Conservation (phyloP, 2,113 vertebrate species). For the Caretta caretta region DNA sequence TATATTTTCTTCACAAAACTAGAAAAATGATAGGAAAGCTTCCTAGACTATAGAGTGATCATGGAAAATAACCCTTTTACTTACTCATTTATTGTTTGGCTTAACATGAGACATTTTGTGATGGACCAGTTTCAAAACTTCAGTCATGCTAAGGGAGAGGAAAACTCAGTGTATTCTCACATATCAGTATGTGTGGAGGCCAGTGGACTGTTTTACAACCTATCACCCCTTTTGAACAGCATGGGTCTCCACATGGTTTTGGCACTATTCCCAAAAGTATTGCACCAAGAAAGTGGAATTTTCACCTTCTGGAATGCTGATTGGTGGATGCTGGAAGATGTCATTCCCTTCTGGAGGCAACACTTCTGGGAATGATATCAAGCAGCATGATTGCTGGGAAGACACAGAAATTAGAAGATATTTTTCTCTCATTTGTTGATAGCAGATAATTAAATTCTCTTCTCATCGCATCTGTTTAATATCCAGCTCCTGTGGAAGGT, state of each 20-base stretch:
- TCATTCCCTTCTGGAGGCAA: not conserved
- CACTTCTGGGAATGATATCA: slow-evolving; percentile 14
- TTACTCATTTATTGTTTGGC: not conserved
- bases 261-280: slow-evolving; percentile 47
- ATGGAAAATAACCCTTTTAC: not conserved
- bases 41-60: not conserved
- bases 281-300: slow-evolving; percentile 37
- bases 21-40: not conserved
- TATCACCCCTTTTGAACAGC: slow-evolving; percentile 45
- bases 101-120: not conserved
- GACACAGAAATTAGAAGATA: not conserved
- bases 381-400: not conserved
- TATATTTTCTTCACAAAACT: not conserved
- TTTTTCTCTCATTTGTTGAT: not conserved
- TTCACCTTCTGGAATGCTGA: slow-evolving; percentile 10
- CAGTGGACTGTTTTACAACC: slow-evolving; percentile 42
- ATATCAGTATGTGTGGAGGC: not conserved
- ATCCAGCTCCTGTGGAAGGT: slow-evolving; percentile 36
- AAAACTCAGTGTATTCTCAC: not conserved
- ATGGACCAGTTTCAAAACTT: rapidly evolving
- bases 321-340: slow-evolving; percentile 29
- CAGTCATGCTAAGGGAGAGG: not conserved
- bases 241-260: slow-evolving; percentile 19
- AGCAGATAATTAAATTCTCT: not conserved
- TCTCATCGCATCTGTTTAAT: slow-evolving; percentile 35